Evolutionary conservation across 1,140 invertebrate genomes (phyloP), one percentile per base, ranked within the genome.

Genomic region (Zaprionus tsacasi): DNA sequence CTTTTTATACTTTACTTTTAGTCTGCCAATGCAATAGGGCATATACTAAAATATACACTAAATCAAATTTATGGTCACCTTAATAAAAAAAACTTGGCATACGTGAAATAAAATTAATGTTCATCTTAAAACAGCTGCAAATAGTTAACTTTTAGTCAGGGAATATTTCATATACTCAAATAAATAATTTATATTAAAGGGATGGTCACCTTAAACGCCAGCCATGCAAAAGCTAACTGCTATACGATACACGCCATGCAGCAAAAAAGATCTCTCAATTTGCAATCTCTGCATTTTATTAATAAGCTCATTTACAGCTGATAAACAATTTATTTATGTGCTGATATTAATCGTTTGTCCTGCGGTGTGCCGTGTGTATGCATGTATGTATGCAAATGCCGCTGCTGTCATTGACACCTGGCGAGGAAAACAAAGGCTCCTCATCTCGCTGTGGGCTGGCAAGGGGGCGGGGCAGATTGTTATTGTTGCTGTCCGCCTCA

Each of bases 351-450:
- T 50, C 45, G 8, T 10, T 21, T 66, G 54, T 52, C 43, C 54
- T 52, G 30, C 10, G 25, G 25, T 71, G 54, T 64, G 38, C 11
- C 21, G 17, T 21, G 21, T 21, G 21, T 21, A 2, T 21, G 21
- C 2, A 2, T 21, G 21, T 21, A 21, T 21, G 21, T 27, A 52
- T 40, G 56, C 43, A 52, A 35, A 48, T 59, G 45, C 45, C 45
- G 15, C 35, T 30, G 27, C 25, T 54, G 63, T 59, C 55, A 72
- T 67, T 72, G 48, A 58, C 55, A 67, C 45, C 35, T 56, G 13
- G 12, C 15, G 4, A 56, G 43, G 33, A 58, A 38, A 61, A 63
- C 3, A 33, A 54, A 65, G 30, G 64, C 11, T 40, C 30, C 5
- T 21, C 30, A 33, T 27, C 7, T 12, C 33, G 36, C 36, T 54